Base-by-base conservation (phyloP, 2,888 invertebrate species). In the Ophraella communa region DNA sequence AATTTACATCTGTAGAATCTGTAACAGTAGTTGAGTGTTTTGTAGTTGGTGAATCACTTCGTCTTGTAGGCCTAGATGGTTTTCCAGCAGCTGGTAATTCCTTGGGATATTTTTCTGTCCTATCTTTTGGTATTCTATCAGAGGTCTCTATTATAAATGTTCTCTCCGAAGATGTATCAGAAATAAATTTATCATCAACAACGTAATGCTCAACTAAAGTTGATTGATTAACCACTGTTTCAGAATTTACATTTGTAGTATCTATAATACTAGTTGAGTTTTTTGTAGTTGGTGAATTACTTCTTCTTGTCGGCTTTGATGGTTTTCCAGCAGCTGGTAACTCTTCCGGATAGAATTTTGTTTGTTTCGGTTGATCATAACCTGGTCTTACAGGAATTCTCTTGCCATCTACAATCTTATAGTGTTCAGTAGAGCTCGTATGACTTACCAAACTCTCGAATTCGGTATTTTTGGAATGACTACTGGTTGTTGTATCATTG, bases 81-180 rank as follows among this genome's bases (percentile, higher is more conserved):
- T 17, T 44, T 17, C 63, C 63, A 35, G 63, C 63, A 23, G 58
- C 63, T 33, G 63, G 63, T 52, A 58, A 44, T 1, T 64, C 58
- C 49, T 64, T 56, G 4, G 62, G 57, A 58, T 74, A 73, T 44
- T 79, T 83, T 65, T 52, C 20, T n/a, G n/a, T n/a, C n/a, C n/a
- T n/a, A n/a, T n/a, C n/a, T 53, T 23, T 49, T 35, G 23, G 7
- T 10, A n/a, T 35, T 47, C 21, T 62, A 20, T 51, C 23, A 24
- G 8, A 7, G 27, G 14, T 14, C n/a, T 51, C 49, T 8, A n/a
- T 27, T n/a, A 24, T 27, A 14, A 14, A 51, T 27, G 23, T 51
- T 27, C 27, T 56, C 11, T 56, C 56, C 7, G n/a, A 17, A 17
- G 49, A 24, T 3, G 45, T 45, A 51, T 62, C 56, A 17, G n/a